Conservation (phyloP, 2,888 invertebrate genomes). For the Apodemia hepburni region DNA sequence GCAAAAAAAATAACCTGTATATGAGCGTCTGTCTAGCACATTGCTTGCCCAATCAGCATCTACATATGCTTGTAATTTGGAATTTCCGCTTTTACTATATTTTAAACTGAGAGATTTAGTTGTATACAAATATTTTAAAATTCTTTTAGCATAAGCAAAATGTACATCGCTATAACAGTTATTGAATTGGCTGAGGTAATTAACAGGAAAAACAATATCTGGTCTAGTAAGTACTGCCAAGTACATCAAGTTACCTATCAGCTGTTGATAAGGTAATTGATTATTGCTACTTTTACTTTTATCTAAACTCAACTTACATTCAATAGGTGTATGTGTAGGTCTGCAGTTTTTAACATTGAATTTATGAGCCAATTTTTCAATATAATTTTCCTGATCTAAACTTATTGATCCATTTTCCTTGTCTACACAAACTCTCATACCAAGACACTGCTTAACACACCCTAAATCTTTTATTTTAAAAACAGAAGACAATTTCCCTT, state of each 20-base stretch:
- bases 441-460: conserved; percentile 21
- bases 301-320: conserved; percentile 21
- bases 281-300: conserved; percentile 17
- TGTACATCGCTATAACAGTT: background rate
- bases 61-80: too few species aligned
- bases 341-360: conserved; percentile 26
- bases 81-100: too few species aligned
- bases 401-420: conserved; percentile 16
- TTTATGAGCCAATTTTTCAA: conserved; percentile 22
- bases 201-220: background rate
- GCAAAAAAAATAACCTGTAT: too few species aligned
- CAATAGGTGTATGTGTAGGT: conserved; percentile 20
- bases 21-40: too few species aligned
- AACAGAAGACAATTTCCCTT: background rate
- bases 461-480: background rate
- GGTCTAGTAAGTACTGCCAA: conserved; percentile 17
- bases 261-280: conserved; percentile 19
- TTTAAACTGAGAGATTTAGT: too few species aligned
- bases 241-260: conserved; percentile 28
- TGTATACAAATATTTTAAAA: too few species aligned
- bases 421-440: conserved; percentile 21
- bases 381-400: conserved; percentile 23
- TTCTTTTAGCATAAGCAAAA: too few species aligned
- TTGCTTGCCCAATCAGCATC: too few species aligned
- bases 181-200: conserved; percentile 19